These are phyloP conservation scores for Dermatemys mawii DNA, from an alignment of 2,113 vertebrate species.

Conservation along the genomic window DNA sequence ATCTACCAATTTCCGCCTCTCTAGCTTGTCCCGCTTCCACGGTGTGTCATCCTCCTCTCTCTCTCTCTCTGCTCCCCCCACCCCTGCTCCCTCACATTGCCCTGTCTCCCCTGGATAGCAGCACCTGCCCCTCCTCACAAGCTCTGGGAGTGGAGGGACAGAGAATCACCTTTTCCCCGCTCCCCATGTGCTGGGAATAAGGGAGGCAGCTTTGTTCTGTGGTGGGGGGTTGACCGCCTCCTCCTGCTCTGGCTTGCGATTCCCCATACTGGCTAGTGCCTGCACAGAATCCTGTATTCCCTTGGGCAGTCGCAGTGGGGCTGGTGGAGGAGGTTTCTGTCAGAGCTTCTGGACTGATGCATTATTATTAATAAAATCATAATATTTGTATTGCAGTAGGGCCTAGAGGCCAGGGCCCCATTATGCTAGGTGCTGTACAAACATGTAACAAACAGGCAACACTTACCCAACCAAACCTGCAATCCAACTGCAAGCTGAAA, in stretches of 20 bases:
- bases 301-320: no score
- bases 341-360: background rate
- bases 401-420: background rate
- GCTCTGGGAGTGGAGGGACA: background rate
- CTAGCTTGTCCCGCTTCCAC: background rate
- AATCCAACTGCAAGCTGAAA: rapidly evolving
- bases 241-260: background rate
- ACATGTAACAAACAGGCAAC: background rate
- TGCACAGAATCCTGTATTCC: no score
- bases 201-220: background rate
- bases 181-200: background rate
- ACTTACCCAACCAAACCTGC: rapidly evolving
- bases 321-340: background rate
- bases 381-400: background rate
- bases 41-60: no score
- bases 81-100: background rate
- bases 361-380: background rate
- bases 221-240: background rate
- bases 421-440: rapidly evolving
- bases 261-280: no score
- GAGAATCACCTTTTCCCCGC: no score
- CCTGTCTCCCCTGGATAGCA: background rate
- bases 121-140: background rate
- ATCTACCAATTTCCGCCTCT: background rate
- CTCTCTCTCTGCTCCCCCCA: background rate